Base-by-base conservation (phyloP, 2,113 vertebrate genomes). In the Charina bottae region DNA sequence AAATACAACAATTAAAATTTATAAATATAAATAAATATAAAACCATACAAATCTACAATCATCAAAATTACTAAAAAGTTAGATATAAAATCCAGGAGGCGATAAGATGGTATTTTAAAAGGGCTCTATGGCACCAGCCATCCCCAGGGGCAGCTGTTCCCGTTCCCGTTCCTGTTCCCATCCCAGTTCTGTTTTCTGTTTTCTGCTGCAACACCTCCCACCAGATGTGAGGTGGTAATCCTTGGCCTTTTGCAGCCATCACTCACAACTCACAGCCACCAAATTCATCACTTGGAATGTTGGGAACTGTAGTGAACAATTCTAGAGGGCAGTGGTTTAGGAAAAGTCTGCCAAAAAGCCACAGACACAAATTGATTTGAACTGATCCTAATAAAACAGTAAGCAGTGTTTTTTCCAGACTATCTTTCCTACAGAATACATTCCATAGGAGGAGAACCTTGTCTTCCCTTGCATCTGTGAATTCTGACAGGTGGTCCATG, bases 401-500 rank as follows among this genome's bases (percentile, higher is more conserved):
- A 37, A 26, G 21, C 49, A 53, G 19, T 33, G 83, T 88, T 83
- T n/a, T 85, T 58, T 26, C 42, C n/a, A 56, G 87, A 59, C 6
- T 96, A 21, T 28, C 49, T 46, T 62, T 53, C 26, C 8, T 49
- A 21, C 21, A 0, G 1, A 91, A 37, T 28, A 37, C n/a, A 23
- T 33, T 93, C 33, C 83, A n/a, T 42, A 56, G 62, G 84, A 93
- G 87, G 59, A 90, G 89, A 90, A 92, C 86, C 68, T 87, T 88
- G 33, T 87, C 62, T 55, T 64, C 59, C 17, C 9, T 0, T 88
- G 86, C 49, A 12, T 13, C 85, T 0, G 0, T 58, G 83, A 90
- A 89, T 60, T 60, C 93, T 94, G 94, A 55, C 90, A 96, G 87
- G 85, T 88, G 84, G 84, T 72, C 59, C 91, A 46, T 92, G 5